Evolutionary conservation across 2,113 vertebrate species (phyloP), one percentile per base, ranked within the genome.

Genomic region (Pseudorhombus dupliciocellatus): DNA sequence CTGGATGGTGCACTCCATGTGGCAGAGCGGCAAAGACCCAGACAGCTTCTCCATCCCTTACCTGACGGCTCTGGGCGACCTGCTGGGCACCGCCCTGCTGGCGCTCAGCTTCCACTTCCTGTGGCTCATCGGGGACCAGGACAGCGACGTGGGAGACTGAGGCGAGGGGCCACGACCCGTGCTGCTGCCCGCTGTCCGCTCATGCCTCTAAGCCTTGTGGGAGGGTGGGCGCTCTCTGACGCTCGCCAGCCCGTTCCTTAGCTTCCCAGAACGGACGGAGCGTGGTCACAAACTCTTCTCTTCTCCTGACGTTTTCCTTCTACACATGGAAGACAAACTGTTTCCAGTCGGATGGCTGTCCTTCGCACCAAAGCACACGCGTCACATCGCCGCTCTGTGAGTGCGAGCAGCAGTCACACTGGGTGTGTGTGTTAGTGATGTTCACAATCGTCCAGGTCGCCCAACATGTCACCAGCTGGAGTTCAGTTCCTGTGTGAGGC

Each of bases 21-120:
- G 97, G 97, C 95, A 93, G 53, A 97, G 94, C 55, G 97, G 97
- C 63, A 98, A 98, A 88, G 97, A 99, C 83, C 97, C 97, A 0
- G 97, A 99, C 83, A 98, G 97, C 40, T 98, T 98, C 80, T 97
- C 96, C 84, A 99, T 99, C 79, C 97, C 97, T 1, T 99, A 99
- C 63, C 95, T 99, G 50, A 99, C 97, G 0, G 96, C 97, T 0
- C 82, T 99, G 84, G 97, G 97, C 0, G 97, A 99, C 81, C 93
- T 99, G 42, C 92, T 99, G 22, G 97, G 97, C 86, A 99, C 97
- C 3, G 97, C 96, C 48, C 90, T 99, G 80, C 81, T 99, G 81
- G 97, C 97, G 0, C 78, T 97, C 69, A 93, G 97, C 91, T 99
- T 99, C 89, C 95, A 97, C 90, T 96, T 98, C 87, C 95, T 99